Percentiles rank a stretch among this genome's conserved stretches.
Conservation (phyloP, 2,888 invertebrate species). For the Portevinia maculata region DNA sequence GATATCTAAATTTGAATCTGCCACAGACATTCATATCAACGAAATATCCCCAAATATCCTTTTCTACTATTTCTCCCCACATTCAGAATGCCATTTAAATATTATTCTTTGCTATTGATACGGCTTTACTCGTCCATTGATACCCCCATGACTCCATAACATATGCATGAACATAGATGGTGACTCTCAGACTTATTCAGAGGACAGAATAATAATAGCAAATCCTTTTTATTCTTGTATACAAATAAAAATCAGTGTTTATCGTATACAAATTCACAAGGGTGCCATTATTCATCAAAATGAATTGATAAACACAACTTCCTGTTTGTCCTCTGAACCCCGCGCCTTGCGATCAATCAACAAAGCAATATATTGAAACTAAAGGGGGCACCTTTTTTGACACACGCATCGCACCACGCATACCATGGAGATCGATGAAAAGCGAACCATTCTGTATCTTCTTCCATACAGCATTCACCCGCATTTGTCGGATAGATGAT, state of each 20-base stretch:
- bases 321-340: conserved; percentile 31
- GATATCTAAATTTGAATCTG: conserved; percentile 12
- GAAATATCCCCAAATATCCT: conserved; percentile 19
- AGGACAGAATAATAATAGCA: conserved; percentile 32
- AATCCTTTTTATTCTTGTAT: conserved; percentile 48
- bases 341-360: background rate
- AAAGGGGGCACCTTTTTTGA: conserved; percentile 6
- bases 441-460: background rate
- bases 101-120: conserved; percentile 29
- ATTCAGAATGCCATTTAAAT: conserved; percentile 41
- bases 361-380: conserved; percentile 7
- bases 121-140: conserved; percentile 52
- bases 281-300: conserved; percentile 71
- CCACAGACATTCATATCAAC: conserved; percentile 27
- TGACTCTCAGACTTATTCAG: conserved; percentile 41
- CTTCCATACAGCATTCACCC: conserved; percentile 1
- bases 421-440: background rate
- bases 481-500: conserved; percentile 17
- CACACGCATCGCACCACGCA: conserved; percentile 34
- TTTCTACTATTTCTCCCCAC: conserved; percentile 20
- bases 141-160: conserved; percentile 36
- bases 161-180: conserved; percentile 19
- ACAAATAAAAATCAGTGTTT: conserved; percentile 51
- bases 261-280: conserved; percentile 65
- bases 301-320: conserved; percentile 66